Percentiles rank a stretch among this genome's conserved stretches.
Conservation (phyloP, 2,888 invertebrate genomes). For the Mesorhabditis belari region DNA sequence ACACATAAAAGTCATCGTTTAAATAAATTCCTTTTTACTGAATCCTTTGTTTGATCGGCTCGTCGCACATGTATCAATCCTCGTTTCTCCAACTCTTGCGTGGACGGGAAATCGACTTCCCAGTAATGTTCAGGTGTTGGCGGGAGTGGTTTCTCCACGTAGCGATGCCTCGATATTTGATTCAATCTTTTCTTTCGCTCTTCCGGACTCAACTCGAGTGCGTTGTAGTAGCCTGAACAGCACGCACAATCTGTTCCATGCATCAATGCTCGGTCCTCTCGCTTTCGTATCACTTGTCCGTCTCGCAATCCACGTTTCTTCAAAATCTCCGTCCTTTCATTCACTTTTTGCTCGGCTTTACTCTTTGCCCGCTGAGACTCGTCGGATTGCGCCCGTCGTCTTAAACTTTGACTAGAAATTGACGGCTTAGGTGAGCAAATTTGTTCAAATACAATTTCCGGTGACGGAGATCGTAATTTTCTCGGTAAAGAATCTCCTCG, state of each 20-base stretch:
- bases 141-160: slow-evolving; percentile 22
- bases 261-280: slow-evolving; percentile 13
- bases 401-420: too few relatives aligned
- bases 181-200: slow-evolving; percentile 28
- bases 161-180: slow-evolving; percentile 35
- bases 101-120: slow-evolving; percentile 15
- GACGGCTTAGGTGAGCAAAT: too few relatives aligned
- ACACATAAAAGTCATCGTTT: too few relatives aligned
- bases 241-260: slow-evolving; percentile 31
- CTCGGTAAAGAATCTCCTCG: too few relatives aligned
- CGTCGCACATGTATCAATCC: too few relatives aligned
- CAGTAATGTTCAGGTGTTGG: slow-evolving; percentile 41
- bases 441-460: too few relatives aligned
- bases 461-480: too few relatives aligned
- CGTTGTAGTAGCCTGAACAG: slow-evolving; percentile 37
- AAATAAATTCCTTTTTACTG: too few relatives aligned
- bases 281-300: slow-evolving; percentile 12
- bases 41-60: too few relatives aligned
- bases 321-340: background rate
- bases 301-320: slow-evolving; percentile 2
- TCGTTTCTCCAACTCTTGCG: background rate
- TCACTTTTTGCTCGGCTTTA: too few relatives aligned
- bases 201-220: slow-evolving; percentile 20
- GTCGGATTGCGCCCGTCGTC: too few relatives aligned
- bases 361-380: too few relatives aligned